Evolutionary conservation across 2,113 vertebrate genomes (phyloP).

Genomic region (Rana temporaria): DNA sequence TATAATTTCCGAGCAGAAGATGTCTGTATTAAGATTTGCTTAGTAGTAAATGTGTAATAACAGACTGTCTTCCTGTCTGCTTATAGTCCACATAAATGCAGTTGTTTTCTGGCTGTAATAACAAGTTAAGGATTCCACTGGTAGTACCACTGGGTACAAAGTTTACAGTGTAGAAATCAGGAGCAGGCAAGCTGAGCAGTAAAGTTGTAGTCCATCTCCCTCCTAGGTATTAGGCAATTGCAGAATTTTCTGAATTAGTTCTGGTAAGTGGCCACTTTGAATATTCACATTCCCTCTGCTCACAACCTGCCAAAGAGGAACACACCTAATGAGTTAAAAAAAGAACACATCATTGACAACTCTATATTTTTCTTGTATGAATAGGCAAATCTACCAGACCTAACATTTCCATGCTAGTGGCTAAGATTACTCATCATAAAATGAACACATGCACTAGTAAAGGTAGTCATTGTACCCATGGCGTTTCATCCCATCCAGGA

Average conservation of each 20-base stretch:
- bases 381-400: too few relatives aligned
- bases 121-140: not conserved
- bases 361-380: too few relatives aligned
- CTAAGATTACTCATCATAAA: too few relatives aligned
- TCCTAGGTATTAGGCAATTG: slow-evolving; percentile 12
- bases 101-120: not conserved
- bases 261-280: slow-evolving; percentile 21
- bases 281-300: slow-evolving; percentile 24
- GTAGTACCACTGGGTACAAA: not conserved
- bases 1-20: not conserved
- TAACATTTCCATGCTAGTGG: too few relatives aligned
- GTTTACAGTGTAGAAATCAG: not conserved
- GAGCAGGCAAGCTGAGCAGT: slow-evolving; percentile 21
- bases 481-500: too few relatives aligned
- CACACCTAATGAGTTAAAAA: not conserved
- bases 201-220: not conserved
- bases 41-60: not conserved
- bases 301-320: slow-evolving; percentile 1
- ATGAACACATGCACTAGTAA: too few relatives aligned
- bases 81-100: not conserved
- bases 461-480: too few relatives aligned
- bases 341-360: too few relatives aligned
- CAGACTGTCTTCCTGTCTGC: not conserved
- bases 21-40: not conserved
- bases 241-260: slow-evolving; percentile 7